Evolutionary conservation across 2,888 invertebrate genomes (phyloP).

Genomic region (Hesperia comma): DNA sequence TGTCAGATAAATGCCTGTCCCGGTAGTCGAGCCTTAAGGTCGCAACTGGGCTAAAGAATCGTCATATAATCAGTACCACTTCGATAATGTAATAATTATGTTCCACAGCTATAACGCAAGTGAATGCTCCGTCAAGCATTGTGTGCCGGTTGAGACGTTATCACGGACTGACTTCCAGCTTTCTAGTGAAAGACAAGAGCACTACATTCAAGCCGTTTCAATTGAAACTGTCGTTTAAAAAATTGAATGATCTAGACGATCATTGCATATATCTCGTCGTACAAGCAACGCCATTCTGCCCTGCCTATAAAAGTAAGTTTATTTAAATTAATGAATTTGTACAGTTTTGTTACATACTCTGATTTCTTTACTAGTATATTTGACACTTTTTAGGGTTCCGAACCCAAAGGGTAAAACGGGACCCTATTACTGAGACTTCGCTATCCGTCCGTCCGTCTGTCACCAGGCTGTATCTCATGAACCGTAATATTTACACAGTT

Average conservation of each 20-base stretch:
- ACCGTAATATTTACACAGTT: too few species aligned
- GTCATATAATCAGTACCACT: neutral
- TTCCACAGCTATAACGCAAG: neutral
- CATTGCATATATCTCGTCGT: constrained; percentile 87
- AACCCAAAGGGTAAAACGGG: too few species aligned
- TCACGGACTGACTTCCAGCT: constrained; percentile 84
- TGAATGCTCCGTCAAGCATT: constrained; percentile 54
- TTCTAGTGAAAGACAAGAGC: constrained; percentile 83
- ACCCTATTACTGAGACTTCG: too few species aligned
- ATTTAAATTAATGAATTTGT: neutral
- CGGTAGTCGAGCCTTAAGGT: too few species aligned
- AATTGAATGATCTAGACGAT: constrained; percentile 78
- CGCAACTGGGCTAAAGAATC: too few species aligned
- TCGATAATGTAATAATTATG: neutral
- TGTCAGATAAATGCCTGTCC: too few species aligned
- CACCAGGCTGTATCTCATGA: too few species aligned
- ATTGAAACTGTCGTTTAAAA: constrained; percentile 87
- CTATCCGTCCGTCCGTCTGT: too few species aligned
- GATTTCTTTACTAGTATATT: neutral
- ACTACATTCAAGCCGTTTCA: constrained; percentile 88
- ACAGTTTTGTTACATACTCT: neutral
- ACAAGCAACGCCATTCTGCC: constrained; percentile 88
- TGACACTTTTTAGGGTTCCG: too few species aligned
- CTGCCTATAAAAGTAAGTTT: constrained; percentile 90
- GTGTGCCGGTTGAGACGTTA: constrained; percentile 86